Evolutionary conservation across 2,797 vertebrate species (phyloP), one percentile per base, ranked within the genome.

Genomic region (Ctenochaetus hawaiiensis): DNA sequence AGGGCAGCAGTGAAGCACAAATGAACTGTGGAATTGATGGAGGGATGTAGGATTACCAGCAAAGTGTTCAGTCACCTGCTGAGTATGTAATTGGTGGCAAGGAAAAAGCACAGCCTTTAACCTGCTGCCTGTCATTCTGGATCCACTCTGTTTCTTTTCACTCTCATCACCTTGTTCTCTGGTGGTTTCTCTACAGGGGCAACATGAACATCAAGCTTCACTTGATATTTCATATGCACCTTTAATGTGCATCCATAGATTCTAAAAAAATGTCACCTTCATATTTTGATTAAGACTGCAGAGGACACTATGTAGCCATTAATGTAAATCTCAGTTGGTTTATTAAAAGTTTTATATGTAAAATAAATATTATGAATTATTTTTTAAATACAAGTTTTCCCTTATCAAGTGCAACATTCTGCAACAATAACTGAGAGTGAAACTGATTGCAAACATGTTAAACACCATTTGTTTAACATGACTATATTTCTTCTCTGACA

Each of bases 1-100:
- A 54, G 63, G 62, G 67, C 30, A 51, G 68, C 52, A 59, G 30
- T 39, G 20, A 59, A 48, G 51, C 72, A 67, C 30, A 49, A 67
- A 77, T 49, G 67, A 69, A 65, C n/a, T 67, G 64, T 56, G 47
- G 65, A 57, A 62, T 4, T 62, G 76, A 69, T 3, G 2, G 67
- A 43, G 13, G 60, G 58, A 45, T 71, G 62, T 77, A 64, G 70
- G 78, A 88, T 90, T 87, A 88, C 63, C 75, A 84, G 68, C 74
- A 83, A 51, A 83, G 66, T 60, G 14, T 62, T 73, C 63, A 75
- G 65, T 81, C 81, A 84, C 84, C 80, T 87, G 87, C 88, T 87
- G 78, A 51, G 81, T 57, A 56, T 67, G 73, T 88, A 88, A 90
- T 87, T 88, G 84, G 69, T 43, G 77, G 75, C 43, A 54, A 70